Evolutionary conservation across 1,140 invertebrate genomes (phyloP).

Genomic region (Drepana arcuata): DNA sequence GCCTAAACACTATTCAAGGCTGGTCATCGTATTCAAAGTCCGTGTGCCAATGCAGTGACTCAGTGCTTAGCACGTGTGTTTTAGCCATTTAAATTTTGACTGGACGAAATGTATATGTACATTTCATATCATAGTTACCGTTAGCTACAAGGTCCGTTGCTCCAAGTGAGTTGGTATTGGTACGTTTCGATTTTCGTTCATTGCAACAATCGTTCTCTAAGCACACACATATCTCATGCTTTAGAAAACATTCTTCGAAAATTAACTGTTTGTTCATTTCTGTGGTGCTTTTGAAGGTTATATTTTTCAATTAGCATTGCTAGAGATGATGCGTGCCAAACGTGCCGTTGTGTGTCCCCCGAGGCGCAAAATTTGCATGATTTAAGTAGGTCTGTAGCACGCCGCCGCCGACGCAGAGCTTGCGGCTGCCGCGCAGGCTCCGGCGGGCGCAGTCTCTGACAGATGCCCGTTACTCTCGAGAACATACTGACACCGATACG

Average conservation of each 20-base stretch:
- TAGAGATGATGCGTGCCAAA: constrained; percentile 13
- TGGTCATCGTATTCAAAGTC: not conserved
- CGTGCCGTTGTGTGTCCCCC: constrained; percentile 10
- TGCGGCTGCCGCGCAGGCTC: not conserved
- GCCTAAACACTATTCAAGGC: not conserved
- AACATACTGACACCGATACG: constrained; percentile 55
- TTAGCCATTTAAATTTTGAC: not conserved
- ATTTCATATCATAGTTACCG: not conserved
- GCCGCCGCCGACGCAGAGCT: not conserved
- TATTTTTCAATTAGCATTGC: constrained; percentile 18
- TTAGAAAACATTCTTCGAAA: not conserved
- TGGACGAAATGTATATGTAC: not conserved
- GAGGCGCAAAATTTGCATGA: constrained; percentile 18
- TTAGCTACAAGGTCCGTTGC: not conserved
- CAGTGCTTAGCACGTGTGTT: not conserved
- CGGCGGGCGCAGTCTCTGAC: constrained; percentile 28
- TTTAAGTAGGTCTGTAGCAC: constrained; percentile 26
- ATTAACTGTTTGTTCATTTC: not conserved
- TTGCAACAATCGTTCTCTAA: not conserved
- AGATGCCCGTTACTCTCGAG: constrained; percentile 37
- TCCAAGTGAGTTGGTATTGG: not conserved
- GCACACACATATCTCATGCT: not conserved
- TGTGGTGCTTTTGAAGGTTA: too few species aligned
- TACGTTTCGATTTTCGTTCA: not conserved
- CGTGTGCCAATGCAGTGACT: not conserved